These are phyloP conservation scores for Psilopsiagon aymara DNA, from an alignment of 2,113 vertebrate species.

Conservation along the genomic window DNA sequence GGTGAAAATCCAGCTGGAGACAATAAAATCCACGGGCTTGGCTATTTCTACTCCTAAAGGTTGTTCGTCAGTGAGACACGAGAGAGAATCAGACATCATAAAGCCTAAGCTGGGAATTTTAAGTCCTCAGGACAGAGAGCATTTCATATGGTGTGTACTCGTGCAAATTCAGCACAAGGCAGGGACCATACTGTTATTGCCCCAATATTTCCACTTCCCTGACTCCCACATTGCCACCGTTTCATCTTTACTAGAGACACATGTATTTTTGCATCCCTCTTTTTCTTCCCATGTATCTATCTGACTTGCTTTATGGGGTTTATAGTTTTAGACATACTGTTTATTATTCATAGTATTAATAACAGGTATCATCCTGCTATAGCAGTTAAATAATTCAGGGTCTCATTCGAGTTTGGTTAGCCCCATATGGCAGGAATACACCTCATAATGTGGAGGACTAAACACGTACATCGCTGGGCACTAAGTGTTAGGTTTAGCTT, in stretches of 20 bases:
- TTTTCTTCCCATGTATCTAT: neutral
- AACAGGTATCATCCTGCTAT: neutral
- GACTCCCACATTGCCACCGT: neutral
- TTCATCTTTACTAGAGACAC: neutral
- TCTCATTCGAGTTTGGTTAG: neutral
- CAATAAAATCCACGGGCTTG: neutral
- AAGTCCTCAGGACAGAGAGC: neutral
- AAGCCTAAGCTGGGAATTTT: conserved; percentile 12
- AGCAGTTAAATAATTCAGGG: conserved; percentile 31
- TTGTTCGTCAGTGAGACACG: neutral
- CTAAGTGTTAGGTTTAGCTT: neutral
- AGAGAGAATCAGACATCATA: neutral
- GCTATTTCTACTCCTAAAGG: neutral
- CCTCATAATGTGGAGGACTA: neutral
- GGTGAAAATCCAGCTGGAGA: neutral
- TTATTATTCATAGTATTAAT: conserved; percentile 45
- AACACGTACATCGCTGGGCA: neutral
- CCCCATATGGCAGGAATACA: neutral
- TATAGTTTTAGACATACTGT: neutral
- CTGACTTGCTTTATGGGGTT: neutral
- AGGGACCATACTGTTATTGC: neutral
- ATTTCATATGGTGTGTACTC: neutral
- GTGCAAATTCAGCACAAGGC: neutral
- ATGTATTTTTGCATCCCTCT: neutral
- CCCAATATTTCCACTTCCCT: neutral